Evolutionary conservation across 2,797 vertebrate species (phyloP), one percentile per base, ranked within the genome.

Genomic region (Tenualosa thibaudeaui): DNA sequence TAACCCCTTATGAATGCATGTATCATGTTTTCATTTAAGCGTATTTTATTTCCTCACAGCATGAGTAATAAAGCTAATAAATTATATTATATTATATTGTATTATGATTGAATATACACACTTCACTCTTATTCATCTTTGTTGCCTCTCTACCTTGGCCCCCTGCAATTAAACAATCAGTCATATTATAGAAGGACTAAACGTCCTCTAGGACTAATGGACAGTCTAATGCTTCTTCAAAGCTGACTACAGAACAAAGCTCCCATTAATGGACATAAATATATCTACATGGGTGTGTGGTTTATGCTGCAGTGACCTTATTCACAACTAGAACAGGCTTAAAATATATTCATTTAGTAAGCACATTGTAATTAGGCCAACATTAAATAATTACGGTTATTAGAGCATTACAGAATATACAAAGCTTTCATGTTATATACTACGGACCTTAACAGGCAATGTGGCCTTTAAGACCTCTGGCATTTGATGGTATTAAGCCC

Each of bases 391-490:
- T 65, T 65, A 65, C 60, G 31, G 31, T 71, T 37, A 71, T 71
- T 71, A 37, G 65, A 15, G 65, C 31, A 37, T 4, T 71, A 37
- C 12, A 71, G 65, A 71, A 15, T 71, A 12, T 71, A 26, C 24
- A 26, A 12, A 13, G 24, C 62, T 26, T 24, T n/a, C n/a, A n/a
- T 65, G 26, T 65, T 26, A 37, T 37, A 68, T 37, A 68, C 62
- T 31, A 37, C 4, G 2, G 26, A 31, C 12, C 24, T 37, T 4
- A 5, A 62, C 58, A 24, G 2, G 58, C 58, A 26, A 68, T 17
- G 65, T 71, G 65, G 65, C 31, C 65, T 71, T 71, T 71, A n/a
- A 62, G 6, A 62, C 58, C 58, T 24, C 58, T 62, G 58, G 58
- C 58, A 62, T 62, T 62, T 62, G 58, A 62, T 62, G 58, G 58